Conservation (phyloP, 30 jellyfish, hydroid and myxozoan species). For the Aurelia sp. region DNA sequence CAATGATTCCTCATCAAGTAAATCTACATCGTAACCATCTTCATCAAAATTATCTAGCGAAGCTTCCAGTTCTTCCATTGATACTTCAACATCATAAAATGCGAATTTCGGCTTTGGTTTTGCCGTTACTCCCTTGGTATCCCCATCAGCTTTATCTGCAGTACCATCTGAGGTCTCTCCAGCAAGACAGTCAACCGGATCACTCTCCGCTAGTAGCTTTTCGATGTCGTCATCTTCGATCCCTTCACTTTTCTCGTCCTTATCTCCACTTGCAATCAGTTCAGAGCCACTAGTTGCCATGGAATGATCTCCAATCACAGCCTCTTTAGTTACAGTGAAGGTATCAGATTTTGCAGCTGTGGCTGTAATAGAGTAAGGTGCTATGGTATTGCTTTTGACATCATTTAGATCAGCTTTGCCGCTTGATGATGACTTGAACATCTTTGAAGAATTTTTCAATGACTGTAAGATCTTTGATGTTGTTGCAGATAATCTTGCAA, state of each 20-base stretch:
- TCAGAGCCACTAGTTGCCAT: neutral
- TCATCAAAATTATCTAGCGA: conserved; percentile 31
- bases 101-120: neutral
- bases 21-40: neutral
- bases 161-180: too few relatives aligned
- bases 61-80: conserved; percentile 19
- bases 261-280: neutral
- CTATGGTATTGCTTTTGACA: neutral
- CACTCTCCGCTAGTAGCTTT: too few relatives aligned
- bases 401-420: neutral
- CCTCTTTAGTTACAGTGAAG: neutral
- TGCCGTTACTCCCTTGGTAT: neutral
- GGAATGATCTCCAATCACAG: neutral
- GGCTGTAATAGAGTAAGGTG: neutral
- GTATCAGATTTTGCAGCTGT: conserved; percentile 17
- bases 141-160: neutral
- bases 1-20: conserved; percentile 29
- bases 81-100: neutral
- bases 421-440: neutral
- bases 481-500: conserved; percentile 29
- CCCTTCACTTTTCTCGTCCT: neutral
- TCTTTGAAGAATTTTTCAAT: conserved; percentile 2
- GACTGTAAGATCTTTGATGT: conserved; percentile 34
- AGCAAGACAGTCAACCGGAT: too few relatives aligned
- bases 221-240: neutral